Evolutionary conservation across 2,797 vertebrate species (phyloP).

Genomic region (Thalassophryne amazonica): DNA sequence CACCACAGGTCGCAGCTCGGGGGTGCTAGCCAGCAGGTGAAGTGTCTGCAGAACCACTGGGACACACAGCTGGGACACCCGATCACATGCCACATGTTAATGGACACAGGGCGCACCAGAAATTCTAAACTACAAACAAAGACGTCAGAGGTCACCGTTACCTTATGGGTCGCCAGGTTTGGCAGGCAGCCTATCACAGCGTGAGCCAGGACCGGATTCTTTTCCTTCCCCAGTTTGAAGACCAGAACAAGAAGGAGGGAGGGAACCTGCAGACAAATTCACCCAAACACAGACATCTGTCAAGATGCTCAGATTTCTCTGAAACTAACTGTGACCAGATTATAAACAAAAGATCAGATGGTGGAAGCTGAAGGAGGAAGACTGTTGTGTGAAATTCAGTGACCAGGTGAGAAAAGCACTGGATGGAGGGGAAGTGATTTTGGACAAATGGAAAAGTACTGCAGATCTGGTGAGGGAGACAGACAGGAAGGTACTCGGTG

Average conservation of each 20-base stretch:
- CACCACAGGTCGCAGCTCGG: conserved; percentile 82
- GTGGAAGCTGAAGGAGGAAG: too few relatives aligned
- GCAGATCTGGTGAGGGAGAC: too few relatives aligned
- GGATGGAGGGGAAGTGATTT: too few relatives aligned
- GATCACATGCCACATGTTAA: conserved; percentile 1
- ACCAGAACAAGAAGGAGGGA: conserved; percentile 87
- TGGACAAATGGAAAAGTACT: too few relatives aligned
- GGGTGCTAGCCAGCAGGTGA: conserved; percentile 79
- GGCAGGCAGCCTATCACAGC: conserved; percentile 87
- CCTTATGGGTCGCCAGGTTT: conserved; percentile 90
- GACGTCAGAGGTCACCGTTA: conserved; percentile 31
- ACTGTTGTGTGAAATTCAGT: too few relatives aligned
- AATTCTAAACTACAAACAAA: not conserved
- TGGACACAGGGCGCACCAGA: too few relatives aligned
- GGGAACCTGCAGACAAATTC: conserved; percentile 84
- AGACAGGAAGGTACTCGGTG: too few relatives aligned
- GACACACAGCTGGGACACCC: conserved; percentile 85
- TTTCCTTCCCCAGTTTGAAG: conserved; percentile 85
- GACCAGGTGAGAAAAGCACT: too few relatives aligned
- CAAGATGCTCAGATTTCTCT: too few relatives aligned
- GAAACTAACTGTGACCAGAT: too few relatives aligned
- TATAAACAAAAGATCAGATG: too few relatives aligned
- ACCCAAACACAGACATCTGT: too few relatives aligned
- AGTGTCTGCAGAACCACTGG: conserved; percentile 87
- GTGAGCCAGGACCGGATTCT: conserved; percentile 76